Conservation (phyloP, 2,113 vertebrate genomes). For the Pteronura brasiliensis region DNA sequence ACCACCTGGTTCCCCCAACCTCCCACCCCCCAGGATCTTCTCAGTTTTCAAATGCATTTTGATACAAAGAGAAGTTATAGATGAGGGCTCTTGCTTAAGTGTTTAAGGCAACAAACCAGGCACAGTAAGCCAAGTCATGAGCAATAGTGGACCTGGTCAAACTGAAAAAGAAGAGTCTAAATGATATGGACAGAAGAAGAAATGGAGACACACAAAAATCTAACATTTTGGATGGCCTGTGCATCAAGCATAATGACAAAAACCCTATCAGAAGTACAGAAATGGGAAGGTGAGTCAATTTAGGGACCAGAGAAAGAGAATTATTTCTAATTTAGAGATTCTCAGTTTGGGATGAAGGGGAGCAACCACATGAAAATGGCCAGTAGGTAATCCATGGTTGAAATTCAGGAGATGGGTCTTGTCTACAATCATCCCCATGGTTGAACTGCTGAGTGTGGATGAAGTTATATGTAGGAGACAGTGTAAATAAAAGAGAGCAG, state of each 20-base stretch:
- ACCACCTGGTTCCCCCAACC: no score
- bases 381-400: not conserved
- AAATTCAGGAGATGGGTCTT: not conserved
- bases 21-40: no score
- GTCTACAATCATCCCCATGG: not conserved
- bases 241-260: not conserved
- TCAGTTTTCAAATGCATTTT: not conserved
- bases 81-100: not conserved
- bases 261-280: not conserved
- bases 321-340: not conserved
- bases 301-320: not conserved
- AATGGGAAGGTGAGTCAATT: not conserved
- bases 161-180: not conserved
- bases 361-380: not conserved
- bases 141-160: not conserved
- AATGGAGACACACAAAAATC: not conserved
- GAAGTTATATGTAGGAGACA: not conserved
- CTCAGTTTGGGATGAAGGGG: not conserved
- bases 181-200: not conserved
- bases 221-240: not conserved
- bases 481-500: not conserved
- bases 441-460: not conserved
- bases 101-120: not conserved
- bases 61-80: not conserved
- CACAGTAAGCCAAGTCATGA: not conserved